Percentiles rank a stretch among this genome's conserved stretches.
These are phyloP conservation scores for Dendrocopos noguchii DNA, from an alignment of 2,113 vertebrate species.

Conservation along the genomic window DNA sequence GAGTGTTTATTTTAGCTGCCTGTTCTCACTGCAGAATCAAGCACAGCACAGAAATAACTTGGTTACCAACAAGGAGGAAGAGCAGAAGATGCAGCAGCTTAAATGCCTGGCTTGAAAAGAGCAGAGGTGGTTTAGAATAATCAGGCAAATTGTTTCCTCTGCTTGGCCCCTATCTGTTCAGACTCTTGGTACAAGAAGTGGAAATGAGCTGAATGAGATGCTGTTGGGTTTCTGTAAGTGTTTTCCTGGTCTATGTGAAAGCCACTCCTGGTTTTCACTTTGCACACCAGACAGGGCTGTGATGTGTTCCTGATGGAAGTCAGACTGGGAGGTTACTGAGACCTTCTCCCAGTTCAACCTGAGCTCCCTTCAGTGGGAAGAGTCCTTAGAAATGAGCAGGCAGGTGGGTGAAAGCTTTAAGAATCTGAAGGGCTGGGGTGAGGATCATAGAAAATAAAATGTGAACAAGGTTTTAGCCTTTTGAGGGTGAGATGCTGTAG, in stretches of 20 bases:
- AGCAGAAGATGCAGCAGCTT: not conserved
- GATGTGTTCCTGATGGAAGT: not conserved
- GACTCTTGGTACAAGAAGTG: not conserved
- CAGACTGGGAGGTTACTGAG: not conserved
- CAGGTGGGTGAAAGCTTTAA: not conserved
- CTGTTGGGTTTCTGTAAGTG: not conserved
- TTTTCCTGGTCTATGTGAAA: not conserved
- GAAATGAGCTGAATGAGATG: not conserved
- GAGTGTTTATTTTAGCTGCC: slow-evolving; percentile 43
- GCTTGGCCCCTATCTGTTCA: not conserved
- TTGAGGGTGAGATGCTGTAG: not conserved
- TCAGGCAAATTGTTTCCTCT: not conserved
- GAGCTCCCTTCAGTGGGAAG: not conserved
- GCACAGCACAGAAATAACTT: not conserved
- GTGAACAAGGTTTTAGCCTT: not conserved
- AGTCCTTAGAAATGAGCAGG: not conserved
- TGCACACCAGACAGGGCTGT: not conserved
- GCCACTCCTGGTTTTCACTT: not conserved
- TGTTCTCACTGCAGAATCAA: slow-evolving; percentile 23
- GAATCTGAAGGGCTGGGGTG: not conserved
- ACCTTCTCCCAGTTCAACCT: not conserved
- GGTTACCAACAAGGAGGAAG: not conserved
- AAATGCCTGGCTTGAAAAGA: not conserved
- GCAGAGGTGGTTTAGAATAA: not conserved
- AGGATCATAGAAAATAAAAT: not conserved